phyloP scores from a whole-genome alignment of 2,888 invertebrate species.

The Cataglyphis albicans region DNA sequence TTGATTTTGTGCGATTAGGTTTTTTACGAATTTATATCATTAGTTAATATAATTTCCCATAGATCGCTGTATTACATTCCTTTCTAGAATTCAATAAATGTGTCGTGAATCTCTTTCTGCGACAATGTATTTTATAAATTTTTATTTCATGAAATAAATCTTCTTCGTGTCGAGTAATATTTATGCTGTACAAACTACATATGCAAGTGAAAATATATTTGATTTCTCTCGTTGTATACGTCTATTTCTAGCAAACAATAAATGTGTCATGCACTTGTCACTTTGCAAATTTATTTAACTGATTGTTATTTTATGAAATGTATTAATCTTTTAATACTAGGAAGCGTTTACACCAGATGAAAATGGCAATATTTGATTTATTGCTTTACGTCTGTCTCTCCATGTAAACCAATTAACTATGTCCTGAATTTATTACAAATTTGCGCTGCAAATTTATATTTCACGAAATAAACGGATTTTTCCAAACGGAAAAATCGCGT shows the following conservation, averaged over 20 bases:
- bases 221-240: background rate
- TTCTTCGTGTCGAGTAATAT: background rate
- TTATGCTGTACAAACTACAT: background rate
- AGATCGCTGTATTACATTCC: background rate
- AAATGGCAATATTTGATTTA: constrained; percentile 25
- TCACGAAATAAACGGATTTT: background rate
- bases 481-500: background rate
- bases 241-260: background rate
- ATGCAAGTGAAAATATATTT: constrained; percentile 6
- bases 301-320: constrained; percentile 21
- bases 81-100: background rate
- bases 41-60: background rate
- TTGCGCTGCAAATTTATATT: background rate
- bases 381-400: background rate
- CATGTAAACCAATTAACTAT: constrained; percentile 13
- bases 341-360: constrained; percentile 7
- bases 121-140: constrained; percentile 14
- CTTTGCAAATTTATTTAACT: constrained; percentile 23
- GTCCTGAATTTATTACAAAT: constrained; percentile 14
- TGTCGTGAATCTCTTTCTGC: background rate
- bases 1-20: background rate
- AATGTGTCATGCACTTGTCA: background rate
- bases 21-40: background rate
- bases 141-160: constrained; percentile 10
- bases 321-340: constrained; percentile 20